Evolutionary conservation across 2,113 vertebrate genomes (phyloP), one percentile per base, ranked within the genome.

Genomic region (Thamnaconus septentrionalis): DNA sequence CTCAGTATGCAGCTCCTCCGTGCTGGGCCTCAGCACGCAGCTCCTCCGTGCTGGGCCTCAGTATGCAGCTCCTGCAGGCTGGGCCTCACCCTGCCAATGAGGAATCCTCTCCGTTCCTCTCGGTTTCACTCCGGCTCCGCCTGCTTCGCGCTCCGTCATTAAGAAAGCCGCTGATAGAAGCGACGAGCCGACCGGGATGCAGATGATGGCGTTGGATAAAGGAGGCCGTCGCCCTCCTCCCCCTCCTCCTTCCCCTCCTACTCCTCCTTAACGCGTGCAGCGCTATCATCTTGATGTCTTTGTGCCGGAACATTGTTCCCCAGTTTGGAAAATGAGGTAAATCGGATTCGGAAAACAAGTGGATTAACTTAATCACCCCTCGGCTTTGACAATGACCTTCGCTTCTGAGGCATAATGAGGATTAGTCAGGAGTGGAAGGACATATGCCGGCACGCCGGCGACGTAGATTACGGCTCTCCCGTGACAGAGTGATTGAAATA

Each of bases 341-440:
- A 90, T 89, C 86, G 85, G 87, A 90, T 90, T 90, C 86, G 67
- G 69, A 83, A 90, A 90, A 90, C 89, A 91, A 91, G 88, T 90
- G 90, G 89, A 91, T 91, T 90, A 91, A 89, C 81, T 90, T 85
- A 91, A 91, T 89, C 89, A 86, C 87, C 88, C 86, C 67, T 84
- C 83, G 64, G 88, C 85, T 88, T 89, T 85, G 88, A 90, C 85
- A 88, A 87, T 88, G 88, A 90, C 90, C 90, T 91, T 88, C 79
- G 84, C 79, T 88, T 88, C 83, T 67, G 76, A 79, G 71, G 80
- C 82, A 84, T 86, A 85, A 88, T 87, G 84, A 82, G 85, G 87
- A 91, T 87, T 89, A 89, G 85, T 82, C 84, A 76, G 72, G 71
- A 84, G 81, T 80, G 80, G 74, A 90, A 87, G 74, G 82, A 88